phyloP scores from a whole-genome alignment of 2,888 invertebrate species.

The Caenorhabditis doughertyi region DNA sequence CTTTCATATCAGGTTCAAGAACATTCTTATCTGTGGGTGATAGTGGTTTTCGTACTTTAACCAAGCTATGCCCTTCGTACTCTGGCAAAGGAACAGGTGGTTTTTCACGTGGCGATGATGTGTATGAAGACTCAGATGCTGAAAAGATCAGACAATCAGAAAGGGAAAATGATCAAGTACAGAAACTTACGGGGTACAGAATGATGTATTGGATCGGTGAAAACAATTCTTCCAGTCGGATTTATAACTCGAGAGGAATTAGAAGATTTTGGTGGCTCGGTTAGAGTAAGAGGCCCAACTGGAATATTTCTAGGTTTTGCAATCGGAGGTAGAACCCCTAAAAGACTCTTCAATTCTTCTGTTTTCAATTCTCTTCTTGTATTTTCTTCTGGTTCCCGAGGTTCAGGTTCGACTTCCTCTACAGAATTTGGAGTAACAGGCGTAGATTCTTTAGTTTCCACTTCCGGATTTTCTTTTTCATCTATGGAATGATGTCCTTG shows the following conservation, averaged over 20 bases:
- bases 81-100: conserved; percentile 61
- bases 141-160: conserved; percentile 36
- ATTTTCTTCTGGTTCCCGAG: conserved; percentile 9
- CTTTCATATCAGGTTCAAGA: conserved; percentile 42
- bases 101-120: conserved; percentile 69
- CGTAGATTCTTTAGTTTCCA: conserved; percentile 8
- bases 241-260: not conserved
- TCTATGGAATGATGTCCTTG: not conserved
- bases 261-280: conserved; percentile 1
- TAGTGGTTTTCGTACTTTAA: conserved; percentile 48
- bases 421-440: conserved; percentile 31
- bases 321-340: conserved; percentile 67
- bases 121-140: conserved; percentile 80
- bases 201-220: conserved; percentile 78
- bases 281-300: conserved; percentile 19
- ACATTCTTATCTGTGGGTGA: conserved; percentile 43
- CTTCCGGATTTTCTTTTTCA: not conserved
- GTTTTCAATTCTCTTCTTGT: conserved; percentile 3
- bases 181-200: conserved; percentile 77
- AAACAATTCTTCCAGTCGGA: conserved; percentile 48
- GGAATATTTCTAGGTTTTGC: conserved; percentile 64
- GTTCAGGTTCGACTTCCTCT: conserved; percentile 16
- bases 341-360: conserved; percentile 39
- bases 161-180: not conserved
- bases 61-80: conserved; percentile 62